Evolutionary conservation across 1,140 invertebrate genomes (phyloP), one percentile per base, ranked within the genome.

Genomic region (Euborellia annulipes): DNA sequence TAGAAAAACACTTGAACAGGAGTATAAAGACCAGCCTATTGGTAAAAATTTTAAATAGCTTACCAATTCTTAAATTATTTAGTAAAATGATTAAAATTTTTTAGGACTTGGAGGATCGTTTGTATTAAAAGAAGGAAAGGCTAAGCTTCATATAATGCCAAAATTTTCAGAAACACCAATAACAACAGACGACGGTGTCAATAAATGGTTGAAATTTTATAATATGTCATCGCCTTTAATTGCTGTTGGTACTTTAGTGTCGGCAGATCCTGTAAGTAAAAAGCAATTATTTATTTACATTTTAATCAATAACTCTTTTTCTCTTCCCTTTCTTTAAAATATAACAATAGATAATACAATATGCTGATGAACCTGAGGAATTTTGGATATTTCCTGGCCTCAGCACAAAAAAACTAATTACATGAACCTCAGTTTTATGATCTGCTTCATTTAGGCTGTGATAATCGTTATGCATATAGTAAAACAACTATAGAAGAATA

Each of bases 131-230:
- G 70, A 78, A 51, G 90, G 91, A 1, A 79, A 78, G 59, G 83
- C 76, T 0, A 86, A 87, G 57, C 77, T 88, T 56, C 93, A 97
- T 61, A 78, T 97, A 44, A 96, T 96, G 92, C 79, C 84, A 36
- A 85, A 93, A 61, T 96, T 95, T 66, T 84, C 85, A 2, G 63
- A 65, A 45, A 71, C 61, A 9, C 81, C 88, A 1, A 57, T 96
- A 17, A 69, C 71, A 39, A 74, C 64, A 27, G 76, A 88, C 50
- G 68, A 72, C 13, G 75, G 84, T 51, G 67, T 95, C 2, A 79
- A 91, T 58, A 62, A 78, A 30, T 97, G 92, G 92, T 66, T 97
- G n/a, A 77, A 80, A 58, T 96, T 85, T 62, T 93, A 80, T 62
- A 75, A 92, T 39, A 85, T 92, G 80, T 72, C 77, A 27, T 80